Evolutionary conservation across 2,888 invertebrate species (phyloP).

Genomic region (Harpalus rufipes): DNA sequence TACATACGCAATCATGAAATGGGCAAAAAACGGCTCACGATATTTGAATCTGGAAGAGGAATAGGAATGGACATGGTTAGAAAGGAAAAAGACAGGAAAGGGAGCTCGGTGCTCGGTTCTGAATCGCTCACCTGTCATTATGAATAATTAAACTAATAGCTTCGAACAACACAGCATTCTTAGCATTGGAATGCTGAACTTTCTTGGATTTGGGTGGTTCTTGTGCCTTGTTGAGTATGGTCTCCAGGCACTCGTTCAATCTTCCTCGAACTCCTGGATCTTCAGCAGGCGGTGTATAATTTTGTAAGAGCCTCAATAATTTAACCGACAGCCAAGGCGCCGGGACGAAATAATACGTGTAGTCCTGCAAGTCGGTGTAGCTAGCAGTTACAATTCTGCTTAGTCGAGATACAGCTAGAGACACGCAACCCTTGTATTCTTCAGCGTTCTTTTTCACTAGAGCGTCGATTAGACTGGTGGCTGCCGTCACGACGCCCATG

Average conservation of each 20-base stretch:
- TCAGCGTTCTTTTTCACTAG: constrained; percentile 99
- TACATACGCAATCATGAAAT: background rate
- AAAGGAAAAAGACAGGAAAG: background rate
- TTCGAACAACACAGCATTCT: constrained; percentile 99
- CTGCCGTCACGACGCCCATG: constrained; percentile 99
- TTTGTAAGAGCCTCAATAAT: constrained; percentile 95
- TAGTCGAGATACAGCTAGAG: constrained; percentile 96
- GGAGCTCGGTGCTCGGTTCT: background rate
- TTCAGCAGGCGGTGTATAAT: constrained; percentile 97
- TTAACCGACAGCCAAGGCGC: constrained; percentile 99
- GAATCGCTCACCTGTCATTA: constrained; percentile 86
- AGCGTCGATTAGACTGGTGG: constrained; percentile 98
- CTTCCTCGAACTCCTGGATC: constrained; percentile 98
- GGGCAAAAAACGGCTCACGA: background rate
- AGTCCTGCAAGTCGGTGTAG: constrained; percentile 95
- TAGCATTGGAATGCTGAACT: constrained; percentile 99
- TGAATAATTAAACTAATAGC: constrained; percentile 99
- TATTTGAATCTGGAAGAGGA: background rate
- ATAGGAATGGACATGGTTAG: background rate
- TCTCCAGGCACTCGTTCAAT: constrained; percentile 98
- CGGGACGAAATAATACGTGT: constrained; percentile 99
- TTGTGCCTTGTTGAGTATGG: constrained; percentile 98
- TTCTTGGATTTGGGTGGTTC: constrained; percentile 99
- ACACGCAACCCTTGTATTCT: constrained; percentile 99
- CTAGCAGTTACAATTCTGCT: constrained; percentile 99